Evolutionary conservation across 2,797 vertebrate species (phyloP).

Genomic region (Cirrhinus mrigala): DNA sequence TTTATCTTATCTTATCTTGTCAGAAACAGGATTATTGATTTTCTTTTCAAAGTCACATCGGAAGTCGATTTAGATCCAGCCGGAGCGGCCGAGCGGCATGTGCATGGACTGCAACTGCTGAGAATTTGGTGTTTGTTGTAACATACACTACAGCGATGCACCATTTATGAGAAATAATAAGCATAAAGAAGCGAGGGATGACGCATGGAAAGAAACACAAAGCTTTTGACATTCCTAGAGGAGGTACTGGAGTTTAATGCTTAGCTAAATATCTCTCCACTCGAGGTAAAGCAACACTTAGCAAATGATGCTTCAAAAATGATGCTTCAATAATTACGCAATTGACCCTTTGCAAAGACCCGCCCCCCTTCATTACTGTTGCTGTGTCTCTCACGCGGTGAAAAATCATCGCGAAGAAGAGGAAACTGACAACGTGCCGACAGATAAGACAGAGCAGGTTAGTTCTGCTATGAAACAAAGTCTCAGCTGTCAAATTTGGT

Average conservation of each 20-base stretch:
- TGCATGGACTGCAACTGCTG: constrained; percentile 1
- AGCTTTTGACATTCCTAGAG: constrained; percentile 38
- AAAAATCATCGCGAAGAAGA: too few relatives aligned
- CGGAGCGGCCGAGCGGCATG: neutral
- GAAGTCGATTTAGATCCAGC: neutral
- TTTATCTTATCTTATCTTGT: constrained; percentile 11
- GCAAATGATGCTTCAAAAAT: neutral
- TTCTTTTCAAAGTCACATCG: constrained; percentile 34
- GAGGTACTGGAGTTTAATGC: neutral
- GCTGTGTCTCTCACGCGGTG: too few relatives aligned
- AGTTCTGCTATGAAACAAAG: too few relatives aligned
- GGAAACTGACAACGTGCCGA: too few relatives aligned
- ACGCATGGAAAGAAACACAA: constrained; percentile 21
- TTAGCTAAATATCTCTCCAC: constrained; percentile 14
- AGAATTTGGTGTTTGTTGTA: constrained; percentile 46
- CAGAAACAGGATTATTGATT: constrained; percentile 14
- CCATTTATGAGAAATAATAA: constrained; percentile 47
- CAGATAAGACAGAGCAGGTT: too few relatives aligned
- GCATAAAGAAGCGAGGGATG: constrained; percentile 38
- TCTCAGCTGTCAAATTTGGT: too few relatives aligned
- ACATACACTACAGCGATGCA: constrained; percentile 30
- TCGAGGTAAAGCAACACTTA: constrained; percentile 18
- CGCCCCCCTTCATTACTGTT: too few relatives aligned
- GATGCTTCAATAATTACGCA: too few relatives aligned
- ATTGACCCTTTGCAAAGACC: too few relatives aligned